Base-by-base conservation (phyloP, 2,888 invertebrate genomes). In the Fragum sueziense region DNA sequence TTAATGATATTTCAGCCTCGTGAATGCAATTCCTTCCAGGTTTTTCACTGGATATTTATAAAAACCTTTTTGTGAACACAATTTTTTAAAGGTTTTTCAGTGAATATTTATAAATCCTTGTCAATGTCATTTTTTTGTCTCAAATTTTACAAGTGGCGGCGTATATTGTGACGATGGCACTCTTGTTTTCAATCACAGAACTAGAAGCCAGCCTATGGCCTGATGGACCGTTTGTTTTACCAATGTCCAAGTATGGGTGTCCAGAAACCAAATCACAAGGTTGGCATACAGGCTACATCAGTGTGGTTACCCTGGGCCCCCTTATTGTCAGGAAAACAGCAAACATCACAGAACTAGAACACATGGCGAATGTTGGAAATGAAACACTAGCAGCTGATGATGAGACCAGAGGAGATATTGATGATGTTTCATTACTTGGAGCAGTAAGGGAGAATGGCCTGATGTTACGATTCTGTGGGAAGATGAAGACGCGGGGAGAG, bases 171-270 rank as follows among this genome's bases (percentile, higher is more conserved):
- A n/a, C n/a, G n/a, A n/a, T n/a, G n/a, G n/a, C n/a, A n/a, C n/a
- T n/a, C n/a, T n/a, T n/a, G n/a, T n/a, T n/a, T n/a, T n/a, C n/a
- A n/a, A 34, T 37, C 31, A 34, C 17, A 65, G 65, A 25, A 4
- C 27, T 37, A 20, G n/a, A 34, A 37, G 9, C 22, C 25, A 70
- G 70, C 51, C 17, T 11, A 17, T 70, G 52, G 52, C 70, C 70
- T 17, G 70, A 4, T 25, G 70, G 70, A 70, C 70, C 70, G 0
- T 70, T 57, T 17, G 17, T 34, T 27, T n/a, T 70, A 4, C 54
- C 54, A 4, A 70, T 70, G 70, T 54, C 70, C 31, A 33, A 29
- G 22, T 47, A 52, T 20, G 70, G 70, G 20, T 70, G 70, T n/a
- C 70, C 70, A 31, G 70, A 70, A 33, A 3, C 22, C 11, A 31